Evolutionary conservation across 2,888 invertebrate species (phyloP), one percentile per base, ranked within the genome.

Genomic region (Rutpela maculata): DNA sequence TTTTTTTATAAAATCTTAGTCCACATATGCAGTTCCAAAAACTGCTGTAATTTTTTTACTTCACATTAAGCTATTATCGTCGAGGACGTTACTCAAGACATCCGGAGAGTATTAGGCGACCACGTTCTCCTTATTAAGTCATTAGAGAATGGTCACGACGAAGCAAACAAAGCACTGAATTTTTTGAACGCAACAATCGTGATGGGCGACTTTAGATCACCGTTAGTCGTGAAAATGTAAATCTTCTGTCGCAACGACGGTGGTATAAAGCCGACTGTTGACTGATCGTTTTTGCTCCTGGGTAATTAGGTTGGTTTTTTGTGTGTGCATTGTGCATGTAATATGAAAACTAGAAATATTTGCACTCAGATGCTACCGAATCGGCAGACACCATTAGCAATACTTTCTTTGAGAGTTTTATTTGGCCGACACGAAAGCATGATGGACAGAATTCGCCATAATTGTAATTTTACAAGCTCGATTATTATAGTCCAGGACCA

Each of bases 111-210:
- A 50, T 50, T 22, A 59, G 12, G 19, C 22, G 59, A 15, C 22
- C 59, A 22, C 19, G 59, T 7, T 57, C 17, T 19, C 19, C 59
- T 22, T 59, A 59, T 59, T 59, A 59, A 59, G 59, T 5, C 59
- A 22, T 59, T 59, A 59, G 18, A 59, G 18, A 59, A 19, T 22
- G 59, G 59, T 59, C 59, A 59, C 59, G 59, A 59, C 7, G 4
- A 59, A 12, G 10, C 22, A 59, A 19, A 59, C 59, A 22, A 59
- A 22, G 19, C 57, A 17, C 10, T 9, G 19, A 18, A 18, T 59
- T 22, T 22, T 18, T 10, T 22, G 4, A 59, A 59, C 59, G 59
- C 18, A 9, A 22, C 18, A 59, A 59, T 12, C 59, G 59, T 59
- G 59, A 59, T 7, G 59, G 59, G 3, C 59, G 59, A 22, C 19